Percentiles rank a stretch among this genome's conserved stretches.
phyloP scores from a whole-genome alignment of 2,888 invertebrate genomes.

The Chromoteleia sp. region DNA sequence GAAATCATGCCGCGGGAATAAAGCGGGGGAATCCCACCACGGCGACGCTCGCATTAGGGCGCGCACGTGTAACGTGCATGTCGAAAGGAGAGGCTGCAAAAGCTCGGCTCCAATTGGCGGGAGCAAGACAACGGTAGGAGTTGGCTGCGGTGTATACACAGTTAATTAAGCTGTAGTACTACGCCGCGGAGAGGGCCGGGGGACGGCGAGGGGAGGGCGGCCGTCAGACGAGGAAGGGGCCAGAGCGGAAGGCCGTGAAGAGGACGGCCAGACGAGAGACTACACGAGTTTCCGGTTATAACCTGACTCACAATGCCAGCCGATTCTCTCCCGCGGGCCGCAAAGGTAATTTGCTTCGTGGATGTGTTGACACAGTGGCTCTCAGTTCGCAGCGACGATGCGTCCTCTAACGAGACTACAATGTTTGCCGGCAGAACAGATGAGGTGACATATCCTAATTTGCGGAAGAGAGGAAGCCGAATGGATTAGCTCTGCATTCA shows the following conservation, averaged over 20 bases:
- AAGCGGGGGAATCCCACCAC: conserved; percentile 75
- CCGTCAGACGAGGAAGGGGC: conserved; percentile 37
- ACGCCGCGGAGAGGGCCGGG: conserved; percentile 72
- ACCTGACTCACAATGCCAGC: conserved; percentile 61
- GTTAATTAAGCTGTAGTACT: conserved; percentile 83
- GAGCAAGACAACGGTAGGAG: conserved; percentile 83
- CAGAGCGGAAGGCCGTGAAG: conserved; percentile 58
- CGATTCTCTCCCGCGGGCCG: conserved; percentile 76
- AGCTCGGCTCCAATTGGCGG: conserved; percentile 81
- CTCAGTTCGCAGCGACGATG: conserved; percentile 69
- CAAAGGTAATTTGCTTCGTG: conserved; percentile 71
- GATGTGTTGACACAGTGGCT: conserved; percentile 79
- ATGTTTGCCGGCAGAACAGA: conserved; percentile 52
- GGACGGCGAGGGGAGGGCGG: conserved; percentile 38
- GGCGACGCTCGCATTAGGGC: conserved; percentile 58
- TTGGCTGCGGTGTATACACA: conserved; percentile 83
- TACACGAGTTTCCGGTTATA: conserved; percentile 77
- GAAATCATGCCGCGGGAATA: conserved; percentile 82
- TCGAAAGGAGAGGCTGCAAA: conserved; percentile 65
- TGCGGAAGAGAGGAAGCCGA: conserved; percentile 48
- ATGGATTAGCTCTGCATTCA: conserved; percentile 30
- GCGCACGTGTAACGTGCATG: conserved; percentile 72
- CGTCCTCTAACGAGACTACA: conserved; percentile 43
- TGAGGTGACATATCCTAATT: conserved; percentile 63
- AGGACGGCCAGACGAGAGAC: conserved; percentile 67